These are phyloP conservation scores for Dipus sagitta DNA, from an alignment of 2,797 vertebrate species.

Conservation along the genomic window DNA sequence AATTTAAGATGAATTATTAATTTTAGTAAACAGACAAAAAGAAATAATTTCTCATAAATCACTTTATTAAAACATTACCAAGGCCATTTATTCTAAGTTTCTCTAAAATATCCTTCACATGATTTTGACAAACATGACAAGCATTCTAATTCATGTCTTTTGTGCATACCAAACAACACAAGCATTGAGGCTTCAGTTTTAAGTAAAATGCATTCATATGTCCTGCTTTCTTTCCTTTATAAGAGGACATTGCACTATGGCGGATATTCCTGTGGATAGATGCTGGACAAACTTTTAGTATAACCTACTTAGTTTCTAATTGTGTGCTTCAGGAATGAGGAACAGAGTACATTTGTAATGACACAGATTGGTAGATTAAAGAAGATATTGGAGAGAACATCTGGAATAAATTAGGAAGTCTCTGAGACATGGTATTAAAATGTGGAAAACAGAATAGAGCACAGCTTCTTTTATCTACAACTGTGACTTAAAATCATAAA, in stretches of 20 bases:
- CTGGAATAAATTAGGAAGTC: not conserved
- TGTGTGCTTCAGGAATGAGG: not conserved
- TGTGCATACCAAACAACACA: not conserved
- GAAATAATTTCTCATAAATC: not conserved
- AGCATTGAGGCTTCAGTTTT: not conserved
- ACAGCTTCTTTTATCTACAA: constrained; percentile 4
- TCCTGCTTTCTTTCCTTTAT: not conserved
- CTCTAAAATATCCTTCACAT: constrained; percentile 23
- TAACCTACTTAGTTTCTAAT: not conserved
- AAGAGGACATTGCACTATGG: not conserved
- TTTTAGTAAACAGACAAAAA: not conserved
- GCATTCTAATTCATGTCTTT: not conserved
- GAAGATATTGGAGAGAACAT: constrained; percentile 11
- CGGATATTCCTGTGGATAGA: not conserved
- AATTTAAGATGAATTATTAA: constrained; percentile 3
- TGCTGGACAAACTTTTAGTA: not conserved
- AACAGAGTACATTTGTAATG: not conserved
- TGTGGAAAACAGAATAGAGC: not conserved
- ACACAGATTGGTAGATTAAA: not conserved
- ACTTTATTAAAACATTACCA: not conserved
- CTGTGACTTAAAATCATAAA: constrained; percentile 40
- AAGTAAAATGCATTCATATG: not conserved
- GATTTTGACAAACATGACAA: not conserved
- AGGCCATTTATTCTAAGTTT: not conserved
- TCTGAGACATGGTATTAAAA: constrained; percentile 18